A percentile compares a stretch with the other conserved stretches of the same genome.
phyloP scores from a whole-genome alignment of 2,888 invertebrate genomes.

The Protonemura montana region DNA sequence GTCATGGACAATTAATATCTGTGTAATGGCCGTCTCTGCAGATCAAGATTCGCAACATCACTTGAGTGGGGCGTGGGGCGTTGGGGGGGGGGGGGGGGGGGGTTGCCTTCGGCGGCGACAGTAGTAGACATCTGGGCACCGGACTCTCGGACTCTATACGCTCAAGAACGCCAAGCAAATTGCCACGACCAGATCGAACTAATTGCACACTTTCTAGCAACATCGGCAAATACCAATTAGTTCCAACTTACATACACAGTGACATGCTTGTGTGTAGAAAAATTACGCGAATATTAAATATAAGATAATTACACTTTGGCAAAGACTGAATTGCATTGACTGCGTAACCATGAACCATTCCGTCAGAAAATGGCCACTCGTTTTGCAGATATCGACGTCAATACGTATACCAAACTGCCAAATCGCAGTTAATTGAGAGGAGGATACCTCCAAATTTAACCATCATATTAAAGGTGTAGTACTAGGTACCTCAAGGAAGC shows the following conservation, averaged over 20 bases:
- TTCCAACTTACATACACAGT: constrained; percentile 8
- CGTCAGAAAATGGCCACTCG: neutral
- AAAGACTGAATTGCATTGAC: too few species aligned
- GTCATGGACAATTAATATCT: constrained; percentile 39
- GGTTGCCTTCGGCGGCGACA: neutral
- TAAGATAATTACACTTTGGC: too few species aligned
- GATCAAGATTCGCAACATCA: constrained; percentile 25
- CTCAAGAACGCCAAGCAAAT: constrained; percentile 26
- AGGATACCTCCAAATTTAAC: too few species aligned
- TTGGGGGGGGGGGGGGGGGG: neutral
- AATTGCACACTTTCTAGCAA: constrained; percentile 39
- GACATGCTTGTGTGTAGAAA: constrained; percentile 13
- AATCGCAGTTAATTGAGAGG: too few species aligned
- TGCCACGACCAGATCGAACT: constrained; percentile 22
- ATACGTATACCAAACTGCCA: too few species aligned
- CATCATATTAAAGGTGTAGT: too few species aligned
- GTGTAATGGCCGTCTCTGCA: constrained; percentile 15
- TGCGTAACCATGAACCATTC: too few species aligned
- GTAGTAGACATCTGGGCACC: constrained; percentile 35
- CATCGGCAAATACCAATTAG: constrained; percentile 29
- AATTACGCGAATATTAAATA: neutral
- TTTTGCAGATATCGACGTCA: too few species aligned
- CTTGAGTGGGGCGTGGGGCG: neutral
- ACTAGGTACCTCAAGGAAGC: too few species aligned
- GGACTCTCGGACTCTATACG: neutral